A percentile compares a stretch with the other conserved stretches of the same genome.
Conservation (phyloP, 1,140 invertebrate species). For the Trichonephila inaurata region DNA sequence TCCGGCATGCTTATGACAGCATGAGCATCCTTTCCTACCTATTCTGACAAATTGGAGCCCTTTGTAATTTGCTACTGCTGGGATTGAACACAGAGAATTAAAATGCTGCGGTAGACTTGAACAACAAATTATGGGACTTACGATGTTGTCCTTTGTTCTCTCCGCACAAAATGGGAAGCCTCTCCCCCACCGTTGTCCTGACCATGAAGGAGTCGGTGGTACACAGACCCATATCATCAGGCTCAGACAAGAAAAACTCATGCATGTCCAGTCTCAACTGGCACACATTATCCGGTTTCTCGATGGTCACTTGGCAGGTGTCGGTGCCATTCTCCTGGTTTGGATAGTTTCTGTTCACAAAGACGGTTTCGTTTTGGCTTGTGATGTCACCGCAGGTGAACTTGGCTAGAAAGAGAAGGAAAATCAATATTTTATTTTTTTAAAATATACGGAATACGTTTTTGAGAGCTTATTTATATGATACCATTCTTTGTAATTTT, state of each 20-base stretch:
- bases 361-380: conserved; percentile 91
- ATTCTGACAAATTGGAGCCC: too few relatives aligned
- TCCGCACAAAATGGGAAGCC: conserved; percentile 87
- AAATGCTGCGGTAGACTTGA: too few relatives aligned
- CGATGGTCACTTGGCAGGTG: conserved; percentile 87
- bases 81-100: too few relatives aligned
- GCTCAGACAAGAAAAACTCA: conserved; percentile 87
- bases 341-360: conserved; percentile 90
- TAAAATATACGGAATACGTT: too few relatives aligned
- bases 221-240: conserved; percentile 87
- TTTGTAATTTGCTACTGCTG: too few relatives aligned
- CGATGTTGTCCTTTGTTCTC: conserved; percentile 91
- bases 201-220: conserved; percentile 87
- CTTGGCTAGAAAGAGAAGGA: conserved; percentile 79
- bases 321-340: conserved; percentile 85
- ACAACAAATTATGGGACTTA: conserved; percentile 81
- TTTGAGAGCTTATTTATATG: too few relatives aligned
- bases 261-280: conserved; percentile 90
- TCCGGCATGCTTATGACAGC: too few relatives aligned
- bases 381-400: conserved; percentile 88
- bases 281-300: conserved; percentile 86
- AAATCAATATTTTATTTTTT: too few relatives aligned
- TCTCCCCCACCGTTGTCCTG: conserved; percentile 84
- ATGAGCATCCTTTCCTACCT: too few relatives aligned
- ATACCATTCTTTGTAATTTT: too few relatives aligned